phyloP scores from a whole-genome alignment of 2,113 vertebrate species.

The Harpagus bidentatus region DNA sequence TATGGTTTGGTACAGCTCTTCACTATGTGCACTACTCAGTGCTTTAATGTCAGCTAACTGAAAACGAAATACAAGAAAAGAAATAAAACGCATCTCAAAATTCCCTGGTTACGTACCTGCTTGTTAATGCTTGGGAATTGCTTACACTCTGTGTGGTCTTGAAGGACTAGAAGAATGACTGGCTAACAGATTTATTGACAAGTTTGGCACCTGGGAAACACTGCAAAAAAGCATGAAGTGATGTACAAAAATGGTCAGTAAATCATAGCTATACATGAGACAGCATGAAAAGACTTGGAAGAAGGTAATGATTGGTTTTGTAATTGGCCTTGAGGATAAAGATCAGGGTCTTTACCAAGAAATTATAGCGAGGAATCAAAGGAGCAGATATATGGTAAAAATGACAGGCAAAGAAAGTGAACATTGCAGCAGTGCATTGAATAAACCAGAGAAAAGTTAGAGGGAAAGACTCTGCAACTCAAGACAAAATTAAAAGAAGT shows the following conservation, averaged over 20 bases:
- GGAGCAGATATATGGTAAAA: not conserved
- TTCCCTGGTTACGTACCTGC: rapidly evolving
- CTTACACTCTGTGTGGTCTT: not conserved
- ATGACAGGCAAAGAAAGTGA: not conserved
- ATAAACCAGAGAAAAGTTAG: not conserved
- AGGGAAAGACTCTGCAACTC: not conserved
- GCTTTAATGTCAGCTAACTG: not conserved
- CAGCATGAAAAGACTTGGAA: not conserved
- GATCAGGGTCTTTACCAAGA: not conserved
- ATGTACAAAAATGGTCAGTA: not conserved
- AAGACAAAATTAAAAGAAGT: not conserved
- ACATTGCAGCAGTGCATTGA: not conserved
- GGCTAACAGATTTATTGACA: not conserved
- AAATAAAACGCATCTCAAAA: not conserved
- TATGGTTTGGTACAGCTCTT: not conserved
- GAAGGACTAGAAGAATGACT: not conserved
- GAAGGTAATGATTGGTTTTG: not conserved
- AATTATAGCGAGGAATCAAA: not conserved
- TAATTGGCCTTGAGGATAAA: not conserved
- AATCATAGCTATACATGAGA: not conserved
- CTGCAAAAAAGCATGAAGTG: not conserved
- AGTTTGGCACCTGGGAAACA: not conserved
- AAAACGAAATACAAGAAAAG: not conserved
- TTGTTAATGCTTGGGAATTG: not conserved
- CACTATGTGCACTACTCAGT: not conserved